Evolutionary conservation across 92 coral and sea anemone genomes (phyloP), one percentile per base, ranked within the genome.

Genomic region (Zoanthus sociatus): DNA sequence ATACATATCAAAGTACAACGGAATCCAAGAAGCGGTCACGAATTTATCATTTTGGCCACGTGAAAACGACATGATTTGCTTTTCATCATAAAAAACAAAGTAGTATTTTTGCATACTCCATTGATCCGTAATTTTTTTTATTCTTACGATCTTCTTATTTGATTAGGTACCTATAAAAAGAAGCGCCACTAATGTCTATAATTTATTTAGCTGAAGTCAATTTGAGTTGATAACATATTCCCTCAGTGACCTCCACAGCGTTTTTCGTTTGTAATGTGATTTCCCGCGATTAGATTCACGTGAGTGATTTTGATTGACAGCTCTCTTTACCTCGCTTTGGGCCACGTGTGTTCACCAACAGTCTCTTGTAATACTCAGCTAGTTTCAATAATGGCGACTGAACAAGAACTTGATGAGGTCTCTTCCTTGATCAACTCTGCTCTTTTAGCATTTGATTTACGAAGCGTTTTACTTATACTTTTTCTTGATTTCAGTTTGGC

Each of bases 401-500:
- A 64, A 81, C 18, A 64, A 46, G 74, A 81, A 11, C 63, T 46
- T 10, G 85, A 81, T 81, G 85, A 81, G 85, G 85, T 81, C 66
- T 64, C 75, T 81, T 46, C 56, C 75, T 64, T 50, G 75, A 81
- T 55, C 73, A 76, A 31, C 68, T 60, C 20, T 17, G 53, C 18
- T 3, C 17, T 76, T 86, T 46, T 32, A 17, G 21, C 18, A 44
- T 3, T 33, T 76, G 10, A 55, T n/a, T 47, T 76, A 5, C 42
- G 9, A 60, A 6, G 47, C 21, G 26, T 87, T 51, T 78, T 44
- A 87, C 53, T 18, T 75, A 45, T 20, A n/a, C 48, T 66, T 87
- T 90, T 8, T 88, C 44, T 81, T 17, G 69, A 79, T 90, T 66
- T 86, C 72, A 91, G 93, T 88, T 78, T 71, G 93, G 91, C 71